Conservation (phyloP, 2,888 invertebrate species). For the Masnerella sp. region DNA sequence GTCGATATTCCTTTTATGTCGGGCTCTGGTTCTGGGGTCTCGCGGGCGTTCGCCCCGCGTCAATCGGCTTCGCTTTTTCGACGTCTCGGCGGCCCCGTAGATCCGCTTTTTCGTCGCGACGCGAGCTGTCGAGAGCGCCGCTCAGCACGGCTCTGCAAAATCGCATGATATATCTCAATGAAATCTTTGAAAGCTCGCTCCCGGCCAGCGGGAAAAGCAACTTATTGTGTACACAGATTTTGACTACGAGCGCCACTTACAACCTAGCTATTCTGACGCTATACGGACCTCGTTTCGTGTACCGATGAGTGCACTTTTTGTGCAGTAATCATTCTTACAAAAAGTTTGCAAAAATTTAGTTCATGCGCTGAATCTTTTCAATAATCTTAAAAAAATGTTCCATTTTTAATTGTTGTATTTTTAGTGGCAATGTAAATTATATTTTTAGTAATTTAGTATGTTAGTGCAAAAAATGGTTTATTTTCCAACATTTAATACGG, state of each 20-base stretch:
- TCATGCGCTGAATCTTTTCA: no score
- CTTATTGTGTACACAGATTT: constrained; percentile 44
- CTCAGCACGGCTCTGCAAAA: constrained; percentile 48
- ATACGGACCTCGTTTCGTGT: no score
- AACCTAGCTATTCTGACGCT: constrained; percentile 5
- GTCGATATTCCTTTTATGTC: constrained; percentile 52
- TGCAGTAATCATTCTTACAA: no score
- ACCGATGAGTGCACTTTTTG: no score
- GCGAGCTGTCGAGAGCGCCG: constrained; percentile 28
- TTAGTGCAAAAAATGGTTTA: no score
- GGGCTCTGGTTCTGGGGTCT: constrained; percentile 16
- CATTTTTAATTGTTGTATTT: no score
- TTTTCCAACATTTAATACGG: no score
- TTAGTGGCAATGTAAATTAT: no score
- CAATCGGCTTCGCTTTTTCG: constrained; percentile 47
- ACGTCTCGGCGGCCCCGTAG: constrained; percentile 33
- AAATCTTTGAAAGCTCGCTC: constrained; percentile 41
- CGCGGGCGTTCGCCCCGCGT: constrained; percentile 30
- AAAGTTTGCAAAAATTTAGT: no score
- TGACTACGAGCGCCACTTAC: constrained; percentile 33
- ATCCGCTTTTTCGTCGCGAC: constrained; percentile 40
- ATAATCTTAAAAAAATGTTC: no score
- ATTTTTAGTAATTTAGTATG: no score
- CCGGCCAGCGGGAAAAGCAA: constrained; percentile 33
- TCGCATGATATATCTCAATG: constrained; percentile 51